Evolutionary conservation across 2,888 invertebrate genomes (phyloP).

Genomic region (Hemaris fuciformis): DNA sequence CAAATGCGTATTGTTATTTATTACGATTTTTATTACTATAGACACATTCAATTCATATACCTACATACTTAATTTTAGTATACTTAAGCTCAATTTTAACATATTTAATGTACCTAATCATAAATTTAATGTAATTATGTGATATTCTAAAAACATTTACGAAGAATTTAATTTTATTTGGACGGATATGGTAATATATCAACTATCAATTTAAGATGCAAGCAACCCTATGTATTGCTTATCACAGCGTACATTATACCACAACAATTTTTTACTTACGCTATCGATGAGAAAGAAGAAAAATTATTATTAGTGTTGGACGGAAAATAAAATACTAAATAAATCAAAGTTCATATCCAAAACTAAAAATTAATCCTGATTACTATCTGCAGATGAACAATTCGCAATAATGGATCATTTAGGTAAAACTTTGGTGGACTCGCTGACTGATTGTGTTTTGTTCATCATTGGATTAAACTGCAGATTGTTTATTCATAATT

Average conservation of each 20-base stretch:
- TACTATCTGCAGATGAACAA: too few species aligned
- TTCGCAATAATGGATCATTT: too few species aligned
- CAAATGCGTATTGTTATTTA: not conserved
- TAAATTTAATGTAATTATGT: too few species aligned
- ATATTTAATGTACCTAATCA: not conserved
- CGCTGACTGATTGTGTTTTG: too few species aligned
- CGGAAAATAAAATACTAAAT: not conserved
- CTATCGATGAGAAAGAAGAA: not conserved
- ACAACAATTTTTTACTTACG: not conserved
- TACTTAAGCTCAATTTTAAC: not conserved
- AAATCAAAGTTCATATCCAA: not conserved
- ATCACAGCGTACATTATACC: conserved; percentile 1
- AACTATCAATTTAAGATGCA: not conserved
- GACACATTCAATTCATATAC: not conserved
- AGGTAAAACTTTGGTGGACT: too few species aligned
- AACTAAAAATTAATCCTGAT: not conserved
- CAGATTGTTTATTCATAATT: too few species aligned
- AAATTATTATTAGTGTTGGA: not conserved
- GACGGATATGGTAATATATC: not conserved
- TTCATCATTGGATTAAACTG: too few species aligned
- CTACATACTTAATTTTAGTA: not conserved
- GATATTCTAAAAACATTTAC: too few species aligned
- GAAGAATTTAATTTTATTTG: not conserved
- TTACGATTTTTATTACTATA: not conserved
- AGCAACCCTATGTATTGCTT: not conserved